Evolutionary conservation across 1,140 invertebrate genomes (phyloP), one percentile per base, ranked within the genome.

Genomic region (Zaprionus davidi): DNA sequence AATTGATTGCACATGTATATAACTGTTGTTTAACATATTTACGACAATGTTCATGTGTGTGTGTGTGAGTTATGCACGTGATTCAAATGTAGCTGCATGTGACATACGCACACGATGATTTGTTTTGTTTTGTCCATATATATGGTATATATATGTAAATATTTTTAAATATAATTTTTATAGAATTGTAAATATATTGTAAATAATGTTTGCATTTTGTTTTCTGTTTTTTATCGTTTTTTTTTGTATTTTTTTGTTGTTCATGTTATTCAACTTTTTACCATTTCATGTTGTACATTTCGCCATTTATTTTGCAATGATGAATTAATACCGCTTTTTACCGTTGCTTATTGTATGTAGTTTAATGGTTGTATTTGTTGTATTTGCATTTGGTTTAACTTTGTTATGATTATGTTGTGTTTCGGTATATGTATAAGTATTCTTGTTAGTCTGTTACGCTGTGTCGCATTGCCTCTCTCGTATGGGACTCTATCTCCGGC

Each of bases 101-200:
- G 58, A 38, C 62, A 71, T 38, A 58, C 15, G 64, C 49, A 58
- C 60, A 13, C 46, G 51, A 71, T 71, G 69, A 76, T 65, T 71
- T 65, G 68, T 60, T 51, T 58, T 44, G 46, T 17, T 51, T 65
- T 66, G 26, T 72, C 70, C 70, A 77, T 73, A 77, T 72, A 77
- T 72, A 72, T 58, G 64, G 31, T 67, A 72, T 63, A 67, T 67
- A 73, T 77, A 77, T 77, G 75, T 77, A 77, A 77, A 77, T 77
- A 77, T 70, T 77, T 77, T 77, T 73, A 68, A 77, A 77, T 77
- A 73, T 77, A 73, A 73, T 73, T 73, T 77, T 62, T 73, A 77
- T 77, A 68, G 70, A 77, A 77, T 77, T 77, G 75, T 77, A 77
- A 77, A 77, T 77, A 77, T 77, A 72, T 77, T 77, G 75, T 77